These are phyloP conservation scores for Bos indicus DNA, from an alignment of 2,113 vertebrate species.

Conservation along the genomic window DNA sequence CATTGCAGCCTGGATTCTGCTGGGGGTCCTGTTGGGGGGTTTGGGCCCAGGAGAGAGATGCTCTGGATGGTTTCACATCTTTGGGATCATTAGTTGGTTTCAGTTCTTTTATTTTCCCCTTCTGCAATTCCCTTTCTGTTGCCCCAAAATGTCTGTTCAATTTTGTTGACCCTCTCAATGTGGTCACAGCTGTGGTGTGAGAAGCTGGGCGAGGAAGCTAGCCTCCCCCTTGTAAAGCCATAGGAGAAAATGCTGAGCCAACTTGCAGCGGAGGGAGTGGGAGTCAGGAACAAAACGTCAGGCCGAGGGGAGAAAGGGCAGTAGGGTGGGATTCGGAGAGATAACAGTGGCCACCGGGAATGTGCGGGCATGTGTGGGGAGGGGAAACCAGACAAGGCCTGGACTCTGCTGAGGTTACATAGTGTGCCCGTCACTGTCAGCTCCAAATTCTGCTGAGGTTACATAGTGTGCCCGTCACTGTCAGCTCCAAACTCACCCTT, in stretches of 20 bases:
- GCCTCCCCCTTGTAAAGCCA: background rate
- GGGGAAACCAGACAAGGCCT: background rate
- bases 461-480: background rate
- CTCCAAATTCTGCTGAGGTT: background rate
- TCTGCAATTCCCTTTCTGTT: background rate
- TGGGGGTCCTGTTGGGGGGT: too few species aligned
- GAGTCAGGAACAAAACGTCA: accelerated
- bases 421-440: background rate
- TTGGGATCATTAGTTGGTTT: background rate
- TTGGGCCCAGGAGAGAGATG: background rate
- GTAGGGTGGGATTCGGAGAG: background rate
- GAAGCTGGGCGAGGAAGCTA: background rate
- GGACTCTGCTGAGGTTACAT: background rate
- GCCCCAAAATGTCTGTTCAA: background rate
- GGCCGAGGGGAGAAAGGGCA: background rate
- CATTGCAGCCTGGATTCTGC: background rate
- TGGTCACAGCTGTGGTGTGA: background rate
- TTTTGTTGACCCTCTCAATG: background rate
- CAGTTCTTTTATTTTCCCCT: background rate
- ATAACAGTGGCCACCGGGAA: accelerated
- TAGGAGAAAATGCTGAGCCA: background rate
- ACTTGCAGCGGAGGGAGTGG: background rate
- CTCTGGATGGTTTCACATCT: background rate
- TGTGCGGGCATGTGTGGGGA: background rate
- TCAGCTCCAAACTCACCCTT: background rate